phyloP scores from a whole-genome alignment of 2,113 vertebrate genomes.

The Irena cyanogastra region DNA sequence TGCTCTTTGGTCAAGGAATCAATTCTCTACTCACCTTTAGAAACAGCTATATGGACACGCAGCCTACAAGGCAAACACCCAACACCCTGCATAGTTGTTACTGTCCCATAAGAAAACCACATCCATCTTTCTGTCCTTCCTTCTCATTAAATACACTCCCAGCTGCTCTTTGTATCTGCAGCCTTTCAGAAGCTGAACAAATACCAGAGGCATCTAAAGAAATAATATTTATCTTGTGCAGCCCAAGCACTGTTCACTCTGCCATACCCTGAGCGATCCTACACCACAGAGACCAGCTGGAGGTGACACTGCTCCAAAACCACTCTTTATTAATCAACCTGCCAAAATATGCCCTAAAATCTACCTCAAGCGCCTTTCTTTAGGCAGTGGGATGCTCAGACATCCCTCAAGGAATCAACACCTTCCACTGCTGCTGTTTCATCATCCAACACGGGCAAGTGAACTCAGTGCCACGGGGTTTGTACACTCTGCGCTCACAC shows the following conservation, averaged over 20 bases:
- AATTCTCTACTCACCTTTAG: not conserved
- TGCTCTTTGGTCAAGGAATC: not conserved
- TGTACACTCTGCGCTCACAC: not conserved
- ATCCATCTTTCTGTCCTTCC: not conserved
- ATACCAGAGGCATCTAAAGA: not conserved
- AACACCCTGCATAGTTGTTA: not conserved
- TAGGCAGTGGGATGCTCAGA: not conserved
- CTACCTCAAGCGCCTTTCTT: not conserved
- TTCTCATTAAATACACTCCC: not conserved
- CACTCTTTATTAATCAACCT: not conserved
- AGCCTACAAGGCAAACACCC: not conserved
- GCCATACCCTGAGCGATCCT: not conserved
- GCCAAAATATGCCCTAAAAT: not conserved
- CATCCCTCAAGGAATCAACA: not conserved
- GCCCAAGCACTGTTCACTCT: not conserved
- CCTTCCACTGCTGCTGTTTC: not conserved
- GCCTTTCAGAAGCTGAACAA: not conserved
- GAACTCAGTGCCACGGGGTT: accelerated
- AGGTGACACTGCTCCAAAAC: not conserved
- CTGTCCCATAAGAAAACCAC: not conserved
- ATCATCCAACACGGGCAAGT: not conserved
- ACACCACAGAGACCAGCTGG: not conserved
- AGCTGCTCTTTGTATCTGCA: not conserved
- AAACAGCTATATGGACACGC: not conserved
- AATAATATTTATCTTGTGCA: not conserved